Percentiles rank a stretch among this genome's conserved stretches.
phyloP scores from a whole-genome alignment of 23 tunicate genomes.

The Ascidia mentula region DNA sequence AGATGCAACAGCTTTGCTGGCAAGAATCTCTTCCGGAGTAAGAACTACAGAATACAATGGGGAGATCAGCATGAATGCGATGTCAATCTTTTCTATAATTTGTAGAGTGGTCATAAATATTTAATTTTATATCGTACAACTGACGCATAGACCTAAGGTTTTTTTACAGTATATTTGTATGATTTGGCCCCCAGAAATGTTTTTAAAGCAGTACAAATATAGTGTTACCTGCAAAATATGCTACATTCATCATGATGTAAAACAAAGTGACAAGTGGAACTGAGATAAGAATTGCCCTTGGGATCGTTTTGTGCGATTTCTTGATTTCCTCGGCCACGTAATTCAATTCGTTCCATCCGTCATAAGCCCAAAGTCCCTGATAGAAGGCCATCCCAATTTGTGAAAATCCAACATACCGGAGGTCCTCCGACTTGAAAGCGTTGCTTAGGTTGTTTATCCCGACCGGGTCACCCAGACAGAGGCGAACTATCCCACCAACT shows the following conservation, averaged over 20 bases:
- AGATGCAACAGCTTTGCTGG: neutral
- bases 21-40: neutral
- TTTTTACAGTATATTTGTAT: too few species aligned
- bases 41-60: neutral
- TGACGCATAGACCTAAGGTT: too few species aligned
- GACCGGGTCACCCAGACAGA: conserved; percentile 34
- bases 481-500: conserved; percentile 53
- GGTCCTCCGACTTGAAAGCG: conserved; percentile 43
- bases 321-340: conserved; percentile 64
- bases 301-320: conserved; percentile 39
- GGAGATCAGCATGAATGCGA: too few species aligned
- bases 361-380: conserved; percentile 76
- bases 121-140: too few species aligned
- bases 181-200: too few species aligned
- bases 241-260: conserved; percentile 57
- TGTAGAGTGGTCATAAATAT: too few species aligned
- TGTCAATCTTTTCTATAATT: too few species aligned
- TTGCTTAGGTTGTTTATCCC: conserved; percentile 49
- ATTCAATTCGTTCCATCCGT: conserved; percentile 60
- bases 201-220: too few species aligned
- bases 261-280: conserved; percentile 62
- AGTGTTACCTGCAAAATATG: conserved; percentile 76
- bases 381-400: conserved; percentile 72
- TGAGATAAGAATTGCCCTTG: conserved; percentile 50
- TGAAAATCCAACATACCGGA: conserved; percentile 42